Base-by-base conservation (phyloP, 2,888 invertebrate species). In the Hetaerina titia region DNA sequence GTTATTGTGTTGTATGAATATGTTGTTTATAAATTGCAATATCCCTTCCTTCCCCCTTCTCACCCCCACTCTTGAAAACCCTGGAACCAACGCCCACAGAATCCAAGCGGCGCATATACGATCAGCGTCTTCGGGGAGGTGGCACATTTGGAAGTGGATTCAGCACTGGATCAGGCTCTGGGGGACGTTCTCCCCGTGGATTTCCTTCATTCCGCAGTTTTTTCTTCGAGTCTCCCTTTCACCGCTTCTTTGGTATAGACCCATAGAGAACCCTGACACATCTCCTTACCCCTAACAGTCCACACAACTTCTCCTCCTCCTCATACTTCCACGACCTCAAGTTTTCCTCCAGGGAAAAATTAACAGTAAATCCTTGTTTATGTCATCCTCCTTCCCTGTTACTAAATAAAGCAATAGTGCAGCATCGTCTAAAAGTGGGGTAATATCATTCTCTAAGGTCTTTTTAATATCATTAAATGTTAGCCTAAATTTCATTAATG, bases 211-310 rank as follows among this genome's bases (percentile, higher is more conserved):
- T 92, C 92, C 92, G 92, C 92, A 92, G 92, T 92, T 92, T 92
- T 97, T 98, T 98, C 97, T 98, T 98, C 97, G 98, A 98, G 97
- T 98, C 98, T 97, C 98, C 98, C 97, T 98, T 98, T 97, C 98
- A 98, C 97, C 98, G 98, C 97, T 98, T 98, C 97, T 98, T 98
- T 97, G 98, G 98, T 98, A 98, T 97, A 97, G 97, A 96, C 95
- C 69, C 69, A 56, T 81, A 81, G 81, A 81, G 31, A 81, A 15
- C 81, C 81, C 81, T n/a, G 9, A 31, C 81, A 81, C 60, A 60
- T 60, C 6, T 31, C 81, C 31, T 15, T 31, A 2, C 69, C 22
- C 31, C 81, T 25, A 81, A 13, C 74, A 25, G n/a, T 25, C 81
- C 81, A 15, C 15, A 17, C 90, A 56, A 1, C 74, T n/a, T 22